These are phyloP conservation scores for Nomada fabriciana DNA, from an alignment of 2,888 invertebrate genomes.

Conservation along the genomic window DNA sequence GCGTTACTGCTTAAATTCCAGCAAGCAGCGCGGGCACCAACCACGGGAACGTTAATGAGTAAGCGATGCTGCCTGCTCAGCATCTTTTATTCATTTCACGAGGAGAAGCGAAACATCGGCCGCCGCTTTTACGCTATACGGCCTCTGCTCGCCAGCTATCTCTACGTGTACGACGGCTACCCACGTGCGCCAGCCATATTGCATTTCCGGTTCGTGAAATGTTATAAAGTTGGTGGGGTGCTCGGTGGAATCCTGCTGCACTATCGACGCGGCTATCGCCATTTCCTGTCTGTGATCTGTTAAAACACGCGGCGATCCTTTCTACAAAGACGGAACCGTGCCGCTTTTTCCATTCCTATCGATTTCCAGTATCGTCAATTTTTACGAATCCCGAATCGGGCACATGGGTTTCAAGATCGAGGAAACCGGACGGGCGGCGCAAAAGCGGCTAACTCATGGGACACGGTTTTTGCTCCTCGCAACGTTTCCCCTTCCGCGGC, in stretches of 20 bases:
- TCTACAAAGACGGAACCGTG: conserved; percentile 23
- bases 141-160: conserved; percentile 27
- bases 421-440: neutral
- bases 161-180: conserved; percentile 48
- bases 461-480: neutral
- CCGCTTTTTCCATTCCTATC: conserved; percentile 29
- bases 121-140: conserved; percentile 70
- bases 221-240: conserved; percentile 69
- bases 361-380: conserved; percentile 25
- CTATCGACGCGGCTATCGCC: conserved; percentile 67
- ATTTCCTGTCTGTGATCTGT: conserved; percentile 78
- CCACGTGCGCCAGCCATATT: conserved; percentile 71
- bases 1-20: conserved; percentile 61
- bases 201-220: conserved; percentile 77
- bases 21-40: conserved; percentile 30
- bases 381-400: conserved; percentile 22
- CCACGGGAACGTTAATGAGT: conserved; percentile 69
- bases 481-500: conserved; percentile 3
- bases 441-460: neutral
- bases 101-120: conserved; percentile 70
- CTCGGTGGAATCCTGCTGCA: conserved; percentile 56
- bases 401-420: conserved; percentile 16
- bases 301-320: conserved; percentile 32
- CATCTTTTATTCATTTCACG: conserved; percentile 80
- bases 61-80: conserved; percentile 65